Evolutionary conservation across 1,140 invertebrate species (phyloP).

Genomic region (Patella vulgata): DNA sequence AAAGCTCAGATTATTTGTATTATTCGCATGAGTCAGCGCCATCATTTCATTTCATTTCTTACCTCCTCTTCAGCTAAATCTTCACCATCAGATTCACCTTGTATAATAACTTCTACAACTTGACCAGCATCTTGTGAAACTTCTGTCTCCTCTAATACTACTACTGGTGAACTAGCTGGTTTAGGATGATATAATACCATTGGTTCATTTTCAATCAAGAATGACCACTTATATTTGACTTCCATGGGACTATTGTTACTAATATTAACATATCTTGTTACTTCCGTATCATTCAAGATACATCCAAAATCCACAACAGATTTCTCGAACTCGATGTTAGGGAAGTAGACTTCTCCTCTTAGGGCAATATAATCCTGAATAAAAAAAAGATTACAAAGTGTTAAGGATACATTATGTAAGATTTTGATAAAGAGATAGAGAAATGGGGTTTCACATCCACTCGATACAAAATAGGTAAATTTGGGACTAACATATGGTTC

Average conservation of each 20-base stretch:
- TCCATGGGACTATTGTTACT: slow-evolving; percentile 66
- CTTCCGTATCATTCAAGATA: slow-evolving; percentile 67
- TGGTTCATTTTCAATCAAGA: slow-evolving; percentile 60
- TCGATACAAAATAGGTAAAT: too few species aligned
- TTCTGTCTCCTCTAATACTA: neutral
- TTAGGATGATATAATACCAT: slow-evolving; percentile 17
- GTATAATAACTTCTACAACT: slow-evolving; percentile 37
- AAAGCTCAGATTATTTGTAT: too few species aligned
- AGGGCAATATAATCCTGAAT: slow-evolving; percentile 63
- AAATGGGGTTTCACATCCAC: too few species aligned
- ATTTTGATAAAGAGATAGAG: too few species aligned
- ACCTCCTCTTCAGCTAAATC: slow-evolving; percentile 40
- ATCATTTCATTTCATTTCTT: too few species aligned
- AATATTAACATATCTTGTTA: slow-evolving; percentile 65
- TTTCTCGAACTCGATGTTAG: slow-evolving; percentile 66
- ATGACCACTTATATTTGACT: slow-evolving; percentile 62
- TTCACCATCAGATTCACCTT: slow-evolving; percentile 25
- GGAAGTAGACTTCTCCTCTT: slow-evolving; percentile 66
- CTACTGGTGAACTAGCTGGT: neutral
- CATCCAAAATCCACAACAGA: slow-evolving; percentile 64
- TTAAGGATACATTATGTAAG: too few species aligned
- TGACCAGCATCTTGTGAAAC: slow-evolving; percentile 4
- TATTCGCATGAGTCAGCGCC: too few species aligned
- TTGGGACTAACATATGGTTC: too few species aligned
- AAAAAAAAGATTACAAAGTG: slow-evolving; percentile 17